These are phyloP conservation scores for Hyposmocoma kahamanoa DNA, from an alignment of 1,140 invertebrate genomes.

Conservation along the genomic window DNA sequence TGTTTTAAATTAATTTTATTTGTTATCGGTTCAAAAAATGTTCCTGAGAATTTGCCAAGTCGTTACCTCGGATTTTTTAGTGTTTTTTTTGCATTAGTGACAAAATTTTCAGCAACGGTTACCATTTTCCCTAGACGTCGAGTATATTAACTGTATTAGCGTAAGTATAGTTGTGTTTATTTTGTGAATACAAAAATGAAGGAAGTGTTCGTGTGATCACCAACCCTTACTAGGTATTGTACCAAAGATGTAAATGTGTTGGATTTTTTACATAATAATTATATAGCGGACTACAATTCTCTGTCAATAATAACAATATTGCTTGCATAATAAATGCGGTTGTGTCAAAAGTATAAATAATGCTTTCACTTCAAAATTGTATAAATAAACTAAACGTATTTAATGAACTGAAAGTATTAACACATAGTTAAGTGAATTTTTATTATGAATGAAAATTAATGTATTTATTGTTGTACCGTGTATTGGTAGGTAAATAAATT, in stretches of 20 bases:
- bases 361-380: too few species aligned
- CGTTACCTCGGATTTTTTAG: background rate
- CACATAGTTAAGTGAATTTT: background rate
- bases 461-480: slow-evolving; percentile 28
- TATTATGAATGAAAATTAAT: slow-evolving; percentile 6
- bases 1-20: slow-evolving; percentile 4
- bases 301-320: too few species aligned
- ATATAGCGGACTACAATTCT: too few species aligned
- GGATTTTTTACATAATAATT: slow-evolving; percentile 30
- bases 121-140: slow-evolving; percentile 27
- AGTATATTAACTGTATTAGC: slow-evolving; percentile 24
- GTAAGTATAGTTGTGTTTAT: background rate
- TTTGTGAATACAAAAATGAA: background rate
- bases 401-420: too few species aligned
- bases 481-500: slow-evolving; percentile 9
- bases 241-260: slow-evolving; percentile 71
- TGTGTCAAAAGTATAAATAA: too few species aligned
- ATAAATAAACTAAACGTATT: too few species aligned
- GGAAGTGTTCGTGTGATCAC: slow-evolving; percentile 39
- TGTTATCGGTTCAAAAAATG: slow-evolving; percentile 8
- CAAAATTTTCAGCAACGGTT: slow-evolving; percentile 21
- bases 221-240: slow-evolving; percentile 61
- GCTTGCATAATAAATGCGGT: too few species aligned
- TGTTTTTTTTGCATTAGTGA: background rate
- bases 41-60: slow-evolving; percentile 9